These are phyloP conservation scores for Nephrotoma flavescens DNA, from an alignment of 2,888 invertebrate genomes.

Conservation along the genomic window DNA sequence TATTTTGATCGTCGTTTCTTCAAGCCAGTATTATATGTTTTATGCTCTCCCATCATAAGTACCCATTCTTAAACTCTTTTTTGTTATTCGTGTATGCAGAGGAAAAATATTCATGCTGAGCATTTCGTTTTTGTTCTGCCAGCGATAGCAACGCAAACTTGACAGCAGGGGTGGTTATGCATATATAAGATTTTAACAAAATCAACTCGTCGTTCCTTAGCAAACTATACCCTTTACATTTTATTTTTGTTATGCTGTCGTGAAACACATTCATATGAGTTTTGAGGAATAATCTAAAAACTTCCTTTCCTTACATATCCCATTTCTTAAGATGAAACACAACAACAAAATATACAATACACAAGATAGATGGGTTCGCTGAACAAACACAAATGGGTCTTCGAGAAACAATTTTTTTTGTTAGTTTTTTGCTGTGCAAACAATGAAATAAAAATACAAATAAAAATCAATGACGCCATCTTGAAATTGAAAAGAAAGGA, in stretches of 20 bases:
- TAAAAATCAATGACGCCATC: constrained; percentile 1
- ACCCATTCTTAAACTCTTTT: neutral
- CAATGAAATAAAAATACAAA: constrained; percentile 1
- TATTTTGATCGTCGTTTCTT: neutral
- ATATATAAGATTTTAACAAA: neutral
- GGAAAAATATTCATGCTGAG: neutral
- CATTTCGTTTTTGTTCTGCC: neutral
- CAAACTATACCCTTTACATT: neutral
- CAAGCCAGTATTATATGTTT: neutral
- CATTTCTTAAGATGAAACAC: neutral
- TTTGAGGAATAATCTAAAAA: neutral
- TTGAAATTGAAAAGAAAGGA: constrained; percentile 3
- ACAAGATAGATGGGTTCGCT: constrained; percentile 5
- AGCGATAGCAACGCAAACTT: neutral
- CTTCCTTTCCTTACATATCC: neutral
- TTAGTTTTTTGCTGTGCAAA: neutral
- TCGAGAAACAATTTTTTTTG: neutral
- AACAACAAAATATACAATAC: neutral
- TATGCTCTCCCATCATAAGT: neutral
- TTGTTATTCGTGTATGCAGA: neutral
- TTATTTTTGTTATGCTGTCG: neutral
- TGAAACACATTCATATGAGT: neutral
- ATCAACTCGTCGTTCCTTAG: neutral
- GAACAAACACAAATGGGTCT: constrained; percentile 5
- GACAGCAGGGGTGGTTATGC: neutral